Percentiles rank a stretch among this genome's conserved stretches.
Conservation (phyloP, 2,888 invertebrate species). For the Harpalus rubripes region DNA sequence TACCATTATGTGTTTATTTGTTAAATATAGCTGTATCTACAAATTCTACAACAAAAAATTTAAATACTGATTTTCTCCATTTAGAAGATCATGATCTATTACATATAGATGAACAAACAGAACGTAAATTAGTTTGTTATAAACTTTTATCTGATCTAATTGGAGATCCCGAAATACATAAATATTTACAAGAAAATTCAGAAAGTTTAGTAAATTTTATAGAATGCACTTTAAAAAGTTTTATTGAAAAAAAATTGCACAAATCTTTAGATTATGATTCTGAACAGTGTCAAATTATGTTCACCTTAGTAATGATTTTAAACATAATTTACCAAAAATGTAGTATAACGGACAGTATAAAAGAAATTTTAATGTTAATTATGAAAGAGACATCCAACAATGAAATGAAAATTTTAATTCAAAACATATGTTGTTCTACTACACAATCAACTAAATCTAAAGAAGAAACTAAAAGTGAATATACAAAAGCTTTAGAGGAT, state of each 20-base stretch:
- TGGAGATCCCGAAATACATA: constrained; percentile 77
- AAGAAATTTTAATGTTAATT: constrained; percentile 71
- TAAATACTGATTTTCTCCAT: constrained; percentile 74
- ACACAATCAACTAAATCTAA: constrained; percentile 28
- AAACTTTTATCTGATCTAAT: constrained; percentile 79
- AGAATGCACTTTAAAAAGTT: constrained; percentile 76
- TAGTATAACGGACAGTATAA: constrained; percentile 73
- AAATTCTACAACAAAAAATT: constrained; percentile 65
- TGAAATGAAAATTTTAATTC: constrained; percentile 71
- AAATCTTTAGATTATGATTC: constrained; percentile 71
- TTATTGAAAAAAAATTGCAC: constrained; percentile 71
- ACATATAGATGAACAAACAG: constrained; percentile 72
- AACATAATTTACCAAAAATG: constrained; percentile 66
- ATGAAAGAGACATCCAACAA: constrained; percentile 70
- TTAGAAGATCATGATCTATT: constrained; percentile 75
- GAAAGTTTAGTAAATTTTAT: constrained; percentile 78
- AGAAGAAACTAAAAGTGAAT: constrained; percentile 75
- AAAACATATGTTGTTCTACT: constrained; percentile 34
- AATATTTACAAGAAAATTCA: constrained; percentile 77
- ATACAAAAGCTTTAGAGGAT: constrained; percentile 83
- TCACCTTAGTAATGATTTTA: constrained; percentile 65
- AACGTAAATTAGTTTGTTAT: constrained; percentile 78
- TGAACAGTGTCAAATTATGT: constrained; percentile 73
- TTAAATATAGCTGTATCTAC: constrained; percentile 35
- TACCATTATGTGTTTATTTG: constrained; percentile 58